Percentiles rank a stretch among this genome's conserved stretches.
phyloP scores from a whole-genome alignment of 2,797 vertebrate genomes.

The Trachops cirrhosus region DNA sequence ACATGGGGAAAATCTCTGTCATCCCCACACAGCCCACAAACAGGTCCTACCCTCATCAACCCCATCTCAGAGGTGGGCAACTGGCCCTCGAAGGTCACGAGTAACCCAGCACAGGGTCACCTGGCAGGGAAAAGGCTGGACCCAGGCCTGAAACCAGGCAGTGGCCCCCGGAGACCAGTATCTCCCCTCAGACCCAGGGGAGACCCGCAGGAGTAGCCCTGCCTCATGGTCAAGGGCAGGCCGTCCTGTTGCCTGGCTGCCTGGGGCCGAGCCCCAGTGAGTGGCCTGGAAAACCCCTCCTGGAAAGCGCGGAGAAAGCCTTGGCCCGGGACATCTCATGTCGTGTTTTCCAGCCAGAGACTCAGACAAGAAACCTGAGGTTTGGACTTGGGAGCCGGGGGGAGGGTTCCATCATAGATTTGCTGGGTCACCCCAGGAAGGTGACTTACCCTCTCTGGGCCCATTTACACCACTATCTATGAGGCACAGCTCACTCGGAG shows the following conservation, averaged over 20 bases:
- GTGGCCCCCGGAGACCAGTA: background rate
- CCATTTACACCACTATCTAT: background rate
- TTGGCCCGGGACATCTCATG: fast-evolving
- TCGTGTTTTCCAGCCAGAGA: background rate
- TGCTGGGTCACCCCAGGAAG: background rate
- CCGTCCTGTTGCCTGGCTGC: background rate
- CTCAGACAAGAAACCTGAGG: background rate
- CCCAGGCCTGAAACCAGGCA: background rate
- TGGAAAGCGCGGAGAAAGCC: background rate
- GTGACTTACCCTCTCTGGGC: background rate
- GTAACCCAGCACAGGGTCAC: background rate
- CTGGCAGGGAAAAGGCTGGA: background rate
- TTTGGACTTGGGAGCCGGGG: background rate
- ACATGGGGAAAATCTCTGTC: fast-evolving
- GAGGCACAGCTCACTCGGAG: background rate
- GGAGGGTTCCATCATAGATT: background rate
- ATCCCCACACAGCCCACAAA: background rate
- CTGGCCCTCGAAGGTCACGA: fast-evolving
- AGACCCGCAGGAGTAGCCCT: fast-evolving
- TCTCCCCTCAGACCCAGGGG: fast-evolving
- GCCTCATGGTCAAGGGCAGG: fast-evolving
- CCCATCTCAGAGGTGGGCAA: background rate
- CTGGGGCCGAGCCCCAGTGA: background rate
- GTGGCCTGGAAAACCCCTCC: background rate
- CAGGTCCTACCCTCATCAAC: background rate